Evolutionary conservation across 2,888 invertebrate species (phyloP).

Genomic region (Agonopterix heracliana): DNA sequence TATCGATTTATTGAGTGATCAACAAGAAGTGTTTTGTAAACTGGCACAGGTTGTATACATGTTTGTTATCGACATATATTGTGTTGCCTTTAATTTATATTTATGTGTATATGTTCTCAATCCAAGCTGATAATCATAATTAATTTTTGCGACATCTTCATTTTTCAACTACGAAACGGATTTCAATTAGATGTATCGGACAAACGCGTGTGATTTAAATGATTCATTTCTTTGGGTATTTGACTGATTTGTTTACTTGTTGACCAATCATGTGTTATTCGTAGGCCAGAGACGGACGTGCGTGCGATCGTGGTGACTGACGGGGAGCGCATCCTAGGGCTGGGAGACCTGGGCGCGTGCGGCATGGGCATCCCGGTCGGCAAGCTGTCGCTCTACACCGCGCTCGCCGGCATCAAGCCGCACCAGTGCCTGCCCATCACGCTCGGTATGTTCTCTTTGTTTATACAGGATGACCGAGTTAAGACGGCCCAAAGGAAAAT

Average conservation of each 20-base stretch:
- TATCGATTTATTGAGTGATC: too few relatives aligned
- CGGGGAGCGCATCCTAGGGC: constrained; percentile 97
- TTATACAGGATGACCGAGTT: not conserved
- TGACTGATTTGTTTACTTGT: too few relatives aligned
- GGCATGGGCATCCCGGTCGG: constrained; percentile 99
- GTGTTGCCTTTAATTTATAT: too few relatives aligned
- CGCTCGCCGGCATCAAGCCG: constrained; percentile 97
- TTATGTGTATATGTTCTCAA: too few relatives aligned
- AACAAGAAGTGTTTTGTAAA: too few relatives aligned
- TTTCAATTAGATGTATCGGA: not conserved
- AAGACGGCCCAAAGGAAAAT: not conserved
- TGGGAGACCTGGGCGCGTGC: constrained; percentile 97
- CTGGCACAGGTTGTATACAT: too few relatives aligned
- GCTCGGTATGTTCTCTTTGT: constrained; percentile 79
- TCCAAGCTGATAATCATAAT: too few relatives aligned
- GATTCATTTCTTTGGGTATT: not conserved
- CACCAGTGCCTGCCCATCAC: constrained; percentile 96
- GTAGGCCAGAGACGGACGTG: constrained; percentile 90
- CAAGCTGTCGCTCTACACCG: constrained; percentile 97
- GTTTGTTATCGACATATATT: too few relatives aligned
- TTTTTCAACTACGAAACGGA: not conserved
- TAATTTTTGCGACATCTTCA: not conserved
- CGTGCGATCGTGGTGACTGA: constrained; percentile 97
- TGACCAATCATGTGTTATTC: not conserved
- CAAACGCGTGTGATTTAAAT: not conserved